Evolutionary conservation across 2,113 vertebrate genomes (phyloP), one percentile per base, ranked within the genome.

Genomic region (Sinocyclocheilus anophthalmus): DNA sequence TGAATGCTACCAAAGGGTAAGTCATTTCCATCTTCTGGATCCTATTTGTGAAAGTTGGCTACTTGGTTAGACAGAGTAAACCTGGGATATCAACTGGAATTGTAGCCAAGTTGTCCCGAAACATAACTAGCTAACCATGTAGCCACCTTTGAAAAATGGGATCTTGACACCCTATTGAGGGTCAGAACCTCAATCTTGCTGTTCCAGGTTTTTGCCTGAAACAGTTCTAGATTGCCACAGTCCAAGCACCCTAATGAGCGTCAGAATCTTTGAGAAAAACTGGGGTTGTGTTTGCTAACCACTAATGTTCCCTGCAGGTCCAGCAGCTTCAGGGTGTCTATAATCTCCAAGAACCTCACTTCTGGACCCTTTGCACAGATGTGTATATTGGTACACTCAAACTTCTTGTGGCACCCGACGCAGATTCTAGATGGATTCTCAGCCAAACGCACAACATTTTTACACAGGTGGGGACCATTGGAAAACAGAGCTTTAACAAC

Each of bases 381-480:
- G 96, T 99, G 86, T 98, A 98, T 81, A 95, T 99, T 50, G 98
- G 98, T 13, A 99, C 97, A 1, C 88, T 99, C 76, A 99, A 99
- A 92, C 94, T 99, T 90, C 90, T 98, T 9, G 95, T 99, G 1
- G 97, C 97, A 8, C 97, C 98, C 9, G 97, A 99, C 76, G 97
- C 98, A n/a, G 98, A 99, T 89, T 92, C 96, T 26, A 96, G 96
- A 88, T 99, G 98, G 98, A 96, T 99, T 92, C 94, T 97, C 89
- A 99, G 97, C 93, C 98, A 99, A 91, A 99, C 98, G 1, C 98
- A 99, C 93, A 94, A 97, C 90, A 98, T 99, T 90, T 99, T 99
- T 92, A 99, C 98, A 91, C 98, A 99, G 97, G 98, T 99, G 89
- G 53, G 83, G 45, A 22, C 20, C 1, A 13, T 12, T 8, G 14